phyloP scores from a whole-genome alignment of 2,888 invertebrate genomes.

The Temnothorax unifasciatus region DNA sequence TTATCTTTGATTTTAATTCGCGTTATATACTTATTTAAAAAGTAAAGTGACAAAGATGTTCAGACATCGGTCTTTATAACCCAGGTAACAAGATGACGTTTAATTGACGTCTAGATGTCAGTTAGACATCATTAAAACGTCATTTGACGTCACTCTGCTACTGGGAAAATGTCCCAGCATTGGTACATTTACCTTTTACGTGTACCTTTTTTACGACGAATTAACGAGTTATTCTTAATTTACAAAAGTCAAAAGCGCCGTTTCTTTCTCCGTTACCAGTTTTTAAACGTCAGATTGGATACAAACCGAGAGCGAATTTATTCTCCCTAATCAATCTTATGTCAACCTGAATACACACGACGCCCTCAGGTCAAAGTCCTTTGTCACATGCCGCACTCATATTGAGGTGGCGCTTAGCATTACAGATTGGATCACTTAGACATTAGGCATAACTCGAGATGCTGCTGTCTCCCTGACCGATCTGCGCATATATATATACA shows the following conservation, averaged over 20 bases:
- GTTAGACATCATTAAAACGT: no score
- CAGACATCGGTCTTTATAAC: no score
- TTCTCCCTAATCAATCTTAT: not conserved
- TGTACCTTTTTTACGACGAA: not conserved
- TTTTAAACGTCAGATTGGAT: not conserved
- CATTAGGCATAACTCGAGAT: slow-evolving; percentile 63
- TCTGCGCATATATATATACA: slow-evolving; percentile 20
- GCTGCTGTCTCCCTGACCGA: slow-evolving; percentile 55
- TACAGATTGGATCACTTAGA: slow-evolving; percentile 62
- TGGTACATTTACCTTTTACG: no score
- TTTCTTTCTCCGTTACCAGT: not conserved
- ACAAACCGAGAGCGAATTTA: slow-evolving; percentile 13
- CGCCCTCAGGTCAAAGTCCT: slow-evolving; percentile 46
- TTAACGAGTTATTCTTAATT: not conserved
- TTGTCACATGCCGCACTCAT: slow-evolving; percentile 37
- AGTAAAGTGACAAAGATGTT: no score
- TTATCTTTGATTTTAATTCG: no score
- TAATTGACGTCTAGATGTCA: no score
- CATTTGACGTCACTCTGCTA: no score
- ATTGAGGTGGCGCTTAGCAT: slow-evolving; percentile 55
- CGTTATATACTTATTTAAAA: no score
- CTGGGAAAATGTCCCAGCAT: not conserved
- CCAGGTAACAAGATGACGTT: no score
- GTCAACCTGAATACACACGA: slow-evolving; percentile 5
- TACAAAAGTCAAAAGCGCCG: not conserved